Evolutionary conservation across 1,140 invertebrate species (phyloP).

Genomic region (Maniola jurtina): DNA sequence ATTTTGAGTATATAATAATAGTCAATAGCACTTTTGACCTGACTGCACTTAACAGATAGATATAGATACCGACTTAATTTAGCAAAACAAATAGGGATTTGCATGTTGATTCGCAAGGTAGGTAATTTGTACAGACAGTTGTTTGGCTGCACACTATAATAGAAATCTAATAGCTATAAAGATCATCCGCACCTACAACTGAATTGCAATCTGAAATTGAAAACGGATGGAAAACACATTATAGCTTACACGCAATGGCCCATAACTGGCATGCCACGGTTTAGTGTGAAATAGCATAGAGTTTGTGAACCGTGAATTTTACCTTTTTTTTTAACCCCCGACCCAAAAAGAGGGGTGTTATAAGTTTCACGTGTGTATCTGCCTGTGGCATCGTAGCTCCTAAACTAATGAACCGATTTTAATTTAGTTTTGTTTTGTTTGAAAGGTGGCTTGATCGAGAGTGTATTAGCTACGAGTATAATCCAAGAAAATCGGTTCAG

Average conservation of each 20-base stretch:
- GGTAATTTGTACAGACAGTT: conserved; percentile 3
- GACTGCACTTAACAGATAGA: too few relatives aligned
- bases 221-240: conserved; percentile 14
- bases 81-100: not conserved
- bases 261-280: conserved; percentile 1
- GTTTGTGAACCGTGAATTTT: not conserved
- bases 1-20: too few relatives aligned
- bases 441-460: too few relatives aligned
- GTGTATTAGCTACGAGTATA: too few relatives aligned
- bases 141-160: conserved; percentile 6
- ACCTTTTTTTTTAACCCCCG: too few relatives aligned
- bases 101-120: conserved; percentile 1
- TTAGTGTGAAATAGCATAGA: conserved; percentile 2
- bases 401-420: too few relatives aligned
- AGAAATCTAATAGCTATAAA: conserved; percentile 11
- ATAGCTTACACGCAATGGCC: conserved; percentile 5
- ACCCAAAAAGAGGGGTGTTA: too few relatives aligned
- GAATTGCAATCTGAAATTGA: conserved; percentile 10
- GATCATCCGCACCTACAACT: not conserved
- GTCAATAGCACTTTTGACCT: too few relatives aligned
- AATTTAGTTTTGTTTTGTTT: too few relatives aligned
- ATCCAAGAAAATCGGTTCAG: too few relatives aligned
- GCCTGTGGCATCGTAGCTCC: too few relatives aligned
- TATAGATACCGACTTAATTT: not conserved
- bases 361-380: too few relatives aligned